A percentile compares a stretch with the other conserved stretches of the same genome.
Conservation (phyloP, 2,113 vertebrate species). For the Cyprinus carpio region DNA sequence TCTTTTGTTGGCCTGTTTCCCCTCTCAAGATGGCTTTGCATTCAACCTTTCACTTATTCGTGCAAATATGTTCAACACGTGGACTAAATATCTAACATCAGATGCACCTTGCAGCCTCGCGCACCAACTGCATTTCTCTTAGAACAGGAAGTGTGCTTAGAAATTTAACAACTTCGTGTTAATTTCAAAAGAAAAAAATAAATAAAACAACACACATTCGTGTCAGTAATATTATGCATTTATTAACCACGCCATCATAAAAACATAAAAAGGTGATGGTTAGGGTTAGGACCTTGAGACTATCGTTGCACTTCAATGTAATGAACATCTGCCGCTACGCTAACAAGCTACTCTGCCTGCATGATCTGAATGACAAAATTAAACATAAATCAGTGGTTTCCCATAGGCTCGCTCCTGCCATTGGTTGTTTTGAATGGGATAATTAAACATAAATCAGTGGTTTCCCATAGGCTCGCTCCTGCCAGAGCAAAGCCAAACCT, state of each 20-base stretch:
- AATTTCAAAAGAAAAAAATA: neutral
- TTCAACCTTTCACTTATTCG: neutral
- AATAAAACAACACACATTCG: constrained; percentile 20
- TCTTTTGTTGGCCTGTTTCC: constrained; percentile 10
- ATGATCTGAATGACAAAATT: neutral
- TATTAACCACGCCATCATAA: constrained; percentile 11
- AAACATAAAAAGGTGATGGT: neutral
- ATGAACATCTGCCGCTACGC: constrained; percentile 21
- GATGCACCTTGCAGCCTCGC: neutral
- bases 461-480: neutral
- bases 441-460: neutral
- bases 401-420: no score
- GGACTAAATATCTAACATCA: neutral
- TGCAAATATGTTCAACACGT: neutral
- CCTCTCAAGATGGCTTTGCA: neutral
- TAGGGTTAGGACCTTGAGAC: neutral
- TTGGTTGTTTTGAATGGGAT: neutral
- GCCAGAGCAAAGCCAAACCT: neutral
- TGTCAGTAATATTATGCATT: constrained; percentile 19
- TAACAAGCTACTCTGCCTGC: constrained; percentile 21
- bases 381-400: neutral
- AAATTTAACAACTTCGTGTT: neutral
- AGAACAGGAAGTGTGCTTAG: constrained; percentile 11
- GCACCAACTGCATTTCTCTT: neutral
- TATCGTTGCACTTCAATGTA: neutral